These are phyloP conservation scores for Peromyscus polionotus DNA, from an alignment of 2,113 vertebrate genomes.

Conservation along the genomic window DNA sequence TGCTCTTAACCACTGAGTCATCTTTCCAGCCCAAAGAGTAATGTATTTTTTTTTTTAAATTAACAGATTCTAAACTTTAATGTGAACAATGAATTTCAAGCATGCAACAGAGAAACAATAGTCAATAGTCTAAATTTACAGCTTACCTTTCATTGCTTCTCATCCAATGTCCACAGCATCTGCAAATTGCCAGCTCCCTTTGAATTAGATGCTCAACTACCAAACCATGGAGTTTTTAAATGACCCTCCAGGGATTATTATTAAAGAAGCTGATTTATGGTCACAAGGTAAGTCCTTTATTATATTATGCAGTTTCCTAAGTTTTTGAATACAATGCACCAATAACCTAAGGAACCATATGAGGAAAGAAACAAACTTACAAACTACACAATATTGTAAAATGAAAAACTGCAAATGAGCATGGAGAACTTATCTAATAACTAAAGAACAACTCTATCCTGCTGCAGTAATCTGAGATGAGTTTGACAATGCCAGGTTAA, in stretches of 20 bases:
- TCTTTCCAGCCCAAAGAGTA: constrained; percentile 30
- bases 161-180: constrained; percentile 88
- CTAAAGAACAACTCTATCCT: constrained; percentile 87
- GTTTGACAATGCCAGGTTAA: constrained; percentile 84
- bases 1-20: background rate
- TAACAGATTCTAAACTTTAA: constrained; percentile 63
- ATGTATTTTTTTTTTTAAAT: background rate
- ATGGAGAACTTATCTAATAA: constrained; percentile 85
- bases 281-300: constrained; percentile 81
- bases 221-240: constrained; percentile 62
- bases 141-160: constrained; percentile 86
- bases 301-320: constrained; percentile 89
- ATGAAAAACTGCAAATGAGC: constrained; percentile 79
- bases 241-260: constrained; percentile 83
- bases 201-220: constrained; percentile 82
- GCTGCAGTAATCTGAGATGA: constrained; percentile 84
- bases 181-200: constrained; percentile 88
- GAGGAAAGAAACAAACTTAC: constrained; percentile 83
- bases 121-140: constrained; percentile 73
- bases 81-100: constrained; percentile 56
- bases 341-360: constrained; percentile 78
- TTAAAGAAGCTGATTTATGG: constrained; percentile 85
- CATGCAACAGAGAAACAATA: constrained; percentile 62
- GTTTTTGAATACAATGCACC: constrained; percentile 77
- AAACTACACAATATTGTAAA: constrained; percentile 87